Evolutionary conservation across 1,140 invertebrate species (phyloP).

Genomic region (Kradibia gibbosae): DNA sequence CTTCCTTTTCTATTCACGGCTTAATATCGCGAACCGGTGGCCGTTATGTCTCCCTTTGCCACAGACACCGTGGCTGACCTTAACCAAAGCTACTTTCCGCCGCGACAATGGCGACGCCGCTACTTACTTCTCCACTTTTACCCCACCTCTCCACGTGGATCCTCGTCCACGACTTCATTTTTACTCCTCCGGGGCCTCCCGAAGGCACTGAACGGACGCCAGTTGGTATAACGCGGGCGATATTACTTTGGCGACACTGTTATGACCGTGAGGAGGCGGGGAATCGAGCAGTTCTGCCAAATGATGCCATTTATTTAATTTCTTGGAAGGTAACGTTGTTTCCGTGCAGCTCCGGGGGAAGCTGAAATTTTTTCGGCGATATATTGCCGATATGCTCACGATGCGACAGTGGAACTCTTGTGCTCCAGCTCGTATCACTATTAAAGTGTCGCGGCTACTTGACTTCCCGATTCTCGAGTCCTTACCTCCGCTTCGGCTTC

Average conservation of each 20-base stretch:
- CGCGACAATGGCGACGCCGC: slow-evolving; percentile 32
- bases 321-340: slow-evolving; percentile 59
- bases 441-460: slow-evolving; percentile 33
- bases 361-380: slow-evolving; percentile 57
- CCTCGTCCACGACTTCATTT: background rate
- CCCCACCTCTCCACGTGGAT: background rate
- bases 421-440: no score
- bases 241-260: slow-evolving; percentile 38
- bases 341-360: background rate
- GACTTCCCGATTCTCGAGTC: slow-evolving; percentile 1
- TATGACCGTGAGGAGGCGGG: slow-evolving; percentile 40
- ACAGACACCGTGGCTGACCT: slow-evolving; percentile 37
- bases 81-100: slow-evolving; percentile 56
- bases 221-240: slow-evolving; percentile 54
- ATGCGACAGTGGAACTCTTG: background rate
- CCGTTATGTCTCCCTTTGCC: slow-evolving; percentile 42
- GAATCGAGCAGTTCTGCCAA: slow-evolving; percentile 65
- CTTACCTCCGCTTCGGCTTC: background rate
- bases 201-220: slow-evolving; percentile 53
- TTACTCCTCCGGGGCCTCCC: slow-evolving; percentile 24
- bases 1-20: background rate
- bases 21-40: slow-evolving; percentile 39
- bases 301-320: slow-evolving; percentile 68
- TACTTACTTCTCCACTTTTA: slow-evolving; percentile 5
- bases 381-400: slow-evolving; percentile 55